Evolutionary conservation across 2,888 invertebrate genomes (phyloP), one percentile per base, ranked within the genome.

Genomic region (Caenorhabditis auriculariae): DNA sequence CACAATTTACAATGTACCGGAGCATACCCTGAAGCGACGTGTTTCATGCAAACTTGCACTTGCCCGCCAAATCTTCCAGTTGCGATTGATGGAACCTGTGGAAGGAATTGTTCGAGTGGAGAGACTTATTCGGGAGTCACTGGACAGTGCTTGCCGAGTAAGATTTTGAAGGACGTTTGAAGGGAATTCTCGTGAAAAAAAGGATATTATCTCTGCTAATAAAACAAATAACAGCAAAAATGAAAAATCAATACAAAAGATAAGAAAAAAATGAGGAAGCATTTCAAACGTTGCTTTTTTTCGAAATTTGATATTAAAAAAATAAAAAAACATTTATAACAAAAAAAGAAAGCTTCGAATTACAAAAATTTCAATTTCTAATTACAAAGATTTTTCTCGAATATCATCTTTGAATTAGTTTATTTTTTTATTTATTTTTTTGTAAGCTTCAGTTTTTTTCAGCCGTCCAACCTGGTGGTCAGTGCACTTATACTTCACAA

Each of bases 11-110:
- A 81, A 48, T 81, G 81, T 42, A 67, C 70, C 32, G 76, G 74
- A 7, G 75, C 78, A 2, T 76, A 74, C 39, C 61, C 67, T 19
- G 69, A 73, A 49, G 65, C 72, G 2, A 66, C 49, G 1, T 73
- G 72, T 51, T 67, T 68, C 54, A 59, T 75, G 49, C 74, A 75
- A 47, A 75, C 73, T 4, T 81, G 81, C 48, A 63, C 71, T 21
- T 81, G 81, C 32, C 81, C 81, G 2, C 53, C 65, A 2, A 60
- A 65, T 15, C 46, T 68, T 24, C 81, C 81, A 17, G 66, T 78
- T 6, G 74, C 81, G 2, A 77, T 76, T 26, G 81, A 81, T 48
- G 81, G 81, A 29, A 82, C 81, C 2, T 81, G 81, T 54, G 81
- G 81, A 27, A 45, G 59, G 28, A 61, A 68, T 12, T 81, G 81